Evolutionary conservation across 30 jellyfish, hydroid and myxozoan species (phyloP).

Genomic region (Nemopilema nomurai): DNA sequence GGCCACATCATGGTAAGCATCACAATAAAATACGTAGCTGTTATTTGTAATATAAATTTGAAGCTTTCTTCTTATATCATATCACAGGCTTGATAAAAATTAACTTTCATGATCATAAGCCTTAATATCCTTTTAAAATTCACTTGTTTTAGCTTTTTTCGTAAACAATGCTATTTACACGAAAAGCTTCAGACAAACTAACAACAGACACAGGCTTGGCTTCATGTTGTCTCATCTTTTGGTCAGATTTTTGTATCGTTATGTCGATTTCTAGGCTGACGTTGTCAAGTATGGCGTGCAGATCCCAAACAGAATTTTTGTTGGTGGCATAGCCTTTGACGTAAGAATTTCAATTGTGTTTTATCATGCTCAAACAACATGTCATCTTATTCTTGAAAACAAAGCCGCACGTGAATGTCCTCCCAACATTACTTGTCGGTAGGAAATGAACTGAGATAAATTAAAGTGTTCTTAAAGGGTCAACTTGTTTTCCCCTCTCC

Average conservation of each 20-base stretch:
- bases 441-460: neutral
- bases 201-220: neutral
- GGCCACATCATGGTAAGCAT: slow-evolving; percentile 49
- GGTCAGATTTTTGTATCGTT: neutral
- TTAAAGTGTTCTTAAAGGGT: neutral
- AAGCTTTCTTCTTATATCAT: too few species aligned
- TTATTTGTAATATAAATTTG: neutral
- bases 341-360: slow-evolving; percentile 67
- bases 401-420: neutral
- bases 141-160: neutral
- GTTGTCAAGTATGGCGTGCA: slow-evolving; percentile 98
- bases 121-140: neutral
- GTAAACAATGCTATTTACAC: neutral
- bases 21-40: neutral
- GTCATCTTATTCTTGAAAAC: neutral
- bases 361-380: slow-evolving; percentile 41
- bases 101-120: neutral
- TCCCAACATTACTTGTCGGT: neutral
- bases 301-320: slow-evolving; percentile 97
- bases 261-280: slow-evolving; percentile 83
- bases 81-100: too few species aligned
- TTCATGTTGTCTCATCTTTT: neutral
- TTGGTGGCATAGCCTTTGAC: slow-evolving; percentile 99
- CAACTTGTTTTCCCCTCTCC: neutral
- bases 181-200: neutral